Evolutionary conservation across 2,113 vertebrate genomes (phyloP).

Genomic region (Atlantisia rogersi): DNA sequence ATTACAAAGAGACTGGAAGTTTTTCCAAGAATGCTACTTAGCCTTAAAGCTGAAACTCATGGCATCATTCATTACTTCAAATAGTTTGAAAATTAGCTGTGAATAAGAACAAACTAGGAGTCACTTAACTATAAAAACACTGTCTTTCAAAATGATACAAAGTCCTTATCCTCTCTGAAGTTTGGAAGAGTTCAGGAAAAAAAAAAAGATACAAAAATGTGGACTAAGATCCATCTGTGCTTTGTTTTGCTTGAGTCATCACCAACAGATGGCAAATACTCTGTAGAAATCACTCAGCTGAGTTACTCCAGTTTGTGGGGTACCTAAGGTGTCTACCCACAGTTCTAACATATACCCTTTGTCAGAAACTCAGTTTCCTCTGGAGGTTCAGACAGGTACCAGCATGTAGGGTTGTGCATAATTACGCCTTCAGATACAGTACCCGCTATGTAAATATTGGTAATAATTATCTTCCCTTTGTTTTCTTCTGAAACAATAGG

Average conservation of each 20-base stretch:
- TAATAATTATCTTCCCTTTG: background rate
- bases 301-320: background rate
- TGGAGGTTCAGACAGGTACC: background rate
- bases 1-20: background rate
- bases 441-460: background rate
- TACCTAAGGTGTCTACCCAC: background rate
- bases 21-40: background rate
- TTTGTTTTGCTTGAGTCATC: conserved; percentile 9
- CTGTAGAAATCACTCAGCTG: background rate
- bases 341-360: background rate
- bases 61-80: background rate
- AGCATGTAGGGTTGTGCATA: background rate
- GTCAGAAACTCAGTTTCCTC: background rate
- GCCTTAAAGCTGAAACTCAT: background rate
- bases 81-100: background rate
- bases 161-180: background rate
- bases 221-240: background rate
- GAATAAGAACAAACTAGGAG: background rate
- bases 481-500: background rate
- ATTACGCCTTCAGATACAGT: background rate
- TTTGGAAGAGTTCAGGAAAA: background rate
- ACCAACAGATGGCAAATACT: background rate
- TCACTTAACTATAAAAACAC: background rate
- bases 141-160: background rate
- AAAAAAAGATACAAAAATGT: background rate